phyloP scores from a whole-genome alignment of 2,797 vertebrate species.

The Sorex maritimensis region DNA sequence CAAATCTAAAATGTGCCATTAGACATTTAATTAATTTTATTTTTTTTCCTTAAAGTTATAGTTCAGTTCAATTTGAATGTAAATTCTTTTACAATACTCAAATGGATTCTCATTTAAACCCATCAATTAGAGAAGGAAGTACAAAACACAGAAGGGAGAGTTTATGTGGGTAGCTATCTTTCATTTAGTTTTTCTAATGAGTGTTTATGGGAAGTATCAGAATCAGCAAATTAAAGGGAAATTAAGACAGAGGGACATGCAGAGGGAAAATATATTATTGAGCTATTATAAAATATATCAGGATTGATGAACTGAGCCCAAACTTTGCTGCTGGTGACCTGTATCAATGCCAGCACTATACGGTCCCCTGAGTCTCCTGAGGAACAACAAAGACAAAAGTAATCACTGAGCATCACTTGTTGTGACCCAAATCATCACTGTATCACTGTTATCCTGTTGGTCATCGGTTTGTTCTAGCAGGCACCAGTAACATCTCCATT shows the following conservation, averaged over 20 bases:
- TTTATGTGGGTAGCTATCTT: not conserved
- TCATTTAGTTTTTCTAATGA: not conserved
- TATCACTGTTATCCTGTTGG: too few species aligned
- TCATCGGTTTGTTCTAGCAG: too few species aligned
- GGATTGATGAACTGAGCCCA: not conserved
- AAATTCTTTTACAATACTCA: not conserved
- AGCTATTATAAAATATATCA: not conserved
- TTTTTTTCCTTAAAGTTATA: not conserved
- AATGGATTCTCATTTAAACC: not conserved
- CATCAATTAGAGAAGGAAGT: too few species aligned
- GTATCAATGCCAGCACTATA: too few species aligned
- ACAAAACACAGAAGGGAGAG: not conserved
- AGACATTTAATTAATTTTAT: not conserved
- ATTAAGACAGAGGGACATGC: not conserved
- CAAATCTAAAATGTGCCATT: not conserved
- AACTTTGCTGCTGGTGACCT: too few species aligned
- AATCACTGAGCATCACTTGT: too few species aligned
- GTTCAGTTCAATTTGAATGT: not conserved
- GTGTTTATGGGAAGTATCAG: not conserved
- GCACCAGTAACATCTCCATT: too few species aligned
- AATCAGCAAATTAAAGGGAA: not conserved
- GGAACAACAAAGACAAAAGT: too few species aligned
- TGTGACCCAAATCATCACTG: too few species aligned
- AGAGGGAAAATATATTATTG: not conserved
- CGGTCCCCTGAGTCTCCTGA: too few species aligned